Percentiles rank a stretch among this genome's conserved stretches.
phyloP scores from a whole-genome alignment of 2,888 invertebrate genomes.

The Protodeltote pygarga region DNA sequence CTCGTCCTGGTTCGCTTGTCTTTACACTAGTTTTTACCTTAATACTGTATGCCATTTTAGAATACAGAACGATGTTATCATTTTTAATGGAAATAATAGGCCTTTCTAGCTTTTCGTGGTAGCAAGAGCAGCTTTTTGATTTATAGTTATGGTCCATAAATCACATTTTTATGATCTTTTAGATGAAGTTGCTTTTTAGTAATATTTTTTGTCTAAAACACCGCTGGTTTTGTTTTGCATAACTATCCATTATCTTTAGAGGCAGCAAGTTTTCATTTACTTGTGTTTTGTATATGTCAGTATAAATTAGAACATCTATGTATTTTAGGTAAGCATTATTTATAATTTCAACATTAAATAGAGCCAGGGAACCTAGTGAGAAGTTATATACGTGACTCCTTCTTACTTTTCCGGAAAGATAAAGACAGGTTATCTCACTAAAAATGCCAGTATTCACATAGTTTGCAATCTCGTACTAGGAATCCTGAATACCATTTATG shows the following conservation, averaged over 20 bases:
- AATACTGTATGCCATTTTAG: constrained; percentile 4
- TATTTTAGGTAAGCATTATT: not conserved
- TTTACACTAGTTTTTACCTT: constrained; percentile 43
- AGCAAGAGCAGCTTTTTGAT: not conserved
- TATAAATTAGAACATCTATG: not conserved
- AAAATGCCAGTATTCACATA: too few species aligned
- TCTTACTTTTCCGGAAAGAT: too few species aligned
- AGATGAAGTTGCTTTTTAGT: constrained; percentile 4
- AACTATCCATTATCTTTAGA: constrained; percentile 2
- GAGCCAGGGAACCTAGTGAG: too few species aligned
- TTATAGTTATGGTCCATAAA: constrained; percentile 8
- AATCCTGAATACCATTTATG: too few species aligned
- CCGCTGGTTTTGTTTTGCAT: constrained; percentile 16
- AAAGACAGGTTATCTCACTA: too few species aligned
- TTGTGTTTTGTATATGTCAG: not conserved
- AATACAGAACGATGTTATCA: constrained; percentile 5
- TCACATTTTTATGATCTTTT: too few species aligned
- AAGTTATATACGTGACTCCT: too few species aligned
- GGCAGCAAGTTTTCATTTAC: constrained; percentile 4
- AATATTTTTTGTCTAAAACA: constrained; percentile 10
- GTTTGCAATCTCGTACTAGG: too few species aligned
- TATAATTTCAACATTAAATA: not conserved
- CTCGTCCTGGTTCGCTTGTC: constrained; percentile 59
- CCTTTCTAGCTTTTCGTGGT: constrained; percentile 2
- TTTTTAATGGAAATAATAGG: constrained; percentile 2